Evolutionary conservation across 2,888 invertebrate genomes (phyloP).

Genomic region (Plagodis dolabraria): DNA sequence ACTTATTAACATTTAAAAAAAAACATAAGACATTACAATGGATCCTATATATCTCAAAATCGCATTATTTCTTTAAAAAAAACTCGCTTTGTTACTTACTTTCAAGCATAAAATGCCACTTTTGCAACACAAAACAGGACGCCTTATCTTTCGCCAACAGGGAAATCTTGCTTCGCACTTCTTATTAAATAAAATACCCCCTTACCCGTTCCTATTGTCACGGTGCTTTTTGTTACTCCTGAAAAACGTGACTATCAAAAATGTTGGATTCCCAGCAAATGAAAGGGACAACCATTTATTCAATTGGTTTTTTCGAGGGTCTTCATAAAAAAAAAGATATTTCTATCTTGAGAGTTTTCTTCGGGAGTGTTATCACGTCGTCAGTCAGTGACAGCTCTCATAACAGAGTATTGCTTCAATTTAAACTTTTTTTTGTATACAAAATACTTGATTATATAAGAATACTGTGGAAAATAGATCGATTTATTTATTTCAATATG

Average conservation of each 20-base stretch:
- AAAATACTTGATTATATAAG: not conserved
- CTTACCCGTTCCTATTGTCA: slow-evolving; percentile 26
- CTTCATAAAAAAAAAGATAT: slow-evolving; percentile 11
- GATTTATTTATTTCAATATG: no score
- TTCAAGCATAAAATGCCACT: not conserved
- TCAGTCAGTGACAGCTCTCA: slow-evolving; percentile 5
- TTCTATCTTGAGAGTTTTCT: slow-evolving; percentile 6
- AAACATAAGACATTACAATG: no score
- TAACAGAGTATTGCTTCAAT: not conserved
- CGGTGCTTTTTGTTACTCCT: slow-evolving; percentile 14
- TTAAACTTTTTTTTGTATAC: no score
- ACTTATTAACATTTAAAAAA: no score
- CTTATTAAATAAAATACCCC: slow-evolving; percentile 21
- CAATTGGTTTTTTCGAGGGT: slow-evolving; percentile 24
- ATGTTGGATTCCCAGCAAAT: slow-evolving; percentile 17
- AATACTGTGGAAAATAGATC: no score
- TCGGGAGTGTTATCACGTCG: not conserved
- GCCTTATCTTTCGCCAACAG: slow-evolving; percentile 18
- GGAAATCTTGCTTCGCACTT: slow-evolving; percentile 18
- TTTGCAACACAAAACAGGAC: slow-evolving; percentile 12
- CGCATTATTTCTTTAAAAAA: no score
- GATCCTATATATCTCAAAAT: no score
- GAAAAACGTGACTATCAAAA: slow-evolving; percentile 22
- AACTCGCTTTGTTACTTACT: not conserved
- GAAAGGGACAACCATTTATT: slow-evolving; percentile 25